Evolutionary conservation across 1,140 invertebrate genomes (phyloP).

Genomic region (Drosophila bifasciata): DNA sequence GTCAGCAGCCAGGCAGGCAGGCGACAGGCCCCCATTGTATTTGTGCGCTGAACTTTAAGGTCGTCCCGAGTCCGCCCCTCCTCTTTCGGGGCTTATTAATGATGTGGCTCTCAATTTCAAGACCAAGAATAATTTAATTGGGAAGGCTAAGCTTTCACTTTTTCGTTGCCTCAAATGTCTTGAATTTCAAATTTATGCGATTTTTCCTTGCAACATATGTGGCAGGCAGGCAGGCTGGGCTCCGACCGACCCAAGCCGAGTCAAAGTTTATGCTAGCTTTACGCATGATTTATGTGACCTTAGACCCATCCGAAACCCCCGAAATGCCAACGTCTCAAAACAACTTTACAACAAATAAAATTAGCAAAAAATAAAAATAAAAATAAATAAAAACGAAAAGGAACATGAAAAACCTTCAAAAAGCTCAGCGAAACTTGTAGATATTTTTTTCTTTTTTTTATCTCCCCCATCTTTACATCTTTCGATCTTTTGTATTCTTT

Average conservation of each 20-base stretch:
- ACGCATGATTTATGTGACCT: slow-evolving; percentile 74
- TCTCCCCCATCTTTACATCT: slow-evolving; percentile 46
- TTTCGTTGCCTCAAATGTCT: slow-evolving; percentile 4
- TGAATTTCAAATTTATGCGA: slow-evolving; percentile 21
- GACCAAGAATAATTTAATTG: slow-evolving; percentile 46
- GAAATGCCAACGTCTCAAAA: slow-evolving; percentile 10
- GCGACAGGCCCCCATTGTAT: slow-evolving; percentile 50
- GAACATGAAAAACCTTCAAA: slow-evolving; percentile 55
- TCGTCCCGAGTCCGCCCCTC: background rate
- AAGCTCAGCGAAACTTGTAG: slow-evolving; percentile 45
- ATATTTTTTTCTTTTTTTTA: slow-evolving; percentile 25
- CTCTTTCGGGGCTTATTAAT: slow-evolving; percentile 38
- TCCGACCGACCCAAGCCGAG: slow-evolving; percentile 4
- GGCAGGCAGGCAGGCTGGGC: background rate
- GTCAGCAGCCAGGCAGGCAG: background rate
- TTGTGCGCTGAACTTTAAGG: slow-evolving; percentile 58
- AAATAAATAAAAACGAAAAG: too few species aligned
- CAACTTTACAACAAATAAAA: slow-evolving; percentile 74
- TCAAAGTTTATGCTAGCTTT: slow-evolving; percentile 68
- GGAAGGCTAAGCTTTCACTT: slow-evolving; percentile 15
- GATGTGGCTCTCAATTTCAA: slow-evolving; percentile 19
- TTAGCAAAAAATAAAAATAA: slow-evolving; percentile 40
- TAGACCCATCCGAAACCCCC: slow-evolving; percentile 9
- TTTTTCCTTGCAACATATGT: slow-evolving; percentile 54
- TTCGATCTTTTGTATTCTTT: slow-evolving; percentile 28